Base-by-base conservation (phyloP, 23 tunicate genomes). In the Styela clava region DNA sequence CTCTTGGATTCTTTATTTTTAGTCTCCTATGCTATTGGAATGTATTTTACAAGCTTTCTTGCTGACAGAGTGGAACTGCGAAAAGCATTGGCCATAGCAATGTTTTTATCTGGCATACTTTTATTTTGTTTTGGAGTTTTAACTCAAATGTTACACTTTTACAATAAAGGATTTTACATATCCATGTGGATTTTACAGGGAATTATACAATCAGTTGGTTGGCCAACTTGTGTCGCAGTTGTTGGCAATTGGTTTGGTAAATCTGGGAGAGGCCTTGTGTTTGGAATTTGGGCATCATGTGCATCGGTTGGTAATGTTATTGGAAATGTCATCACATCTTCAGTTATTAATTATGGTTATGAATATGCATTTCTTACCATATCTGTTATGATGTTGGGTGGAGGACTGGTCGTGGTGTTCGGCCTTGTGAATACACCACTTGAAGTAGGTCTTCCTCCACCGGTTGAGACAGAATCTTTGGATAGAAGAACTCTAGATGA, bases 221-320 rank as follows among this genome's bases (percentile, higher is more conserved):
- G 90, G 91, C 97, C 97, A 22, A 78, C 85, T 71, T 81, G 78
- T 62, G 91, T 91, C 1, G 87, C 91, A 34, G 74, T 86, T 24
- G 56, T 91, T 30, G 91, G 91, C 52, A 91, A 91, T 51, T 91
- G 97, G 97, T 91, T 87, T 70, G 88, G 97, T 1, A 82, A 74
- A 35, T 64, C 79, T 0, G 77, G 73, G 7, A 74, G 97, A 25
- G 97, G 94, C 2, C 24, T 88, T 16, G 33, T 91, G 9, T 86
- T 91, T 86, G 97, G 97, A 26, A 26, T 91, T n/a, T 91, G 97
- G 97, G 79, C 83, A 26, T 69, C 97, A 22, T 82, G 88, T 70
- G 69, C 87, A 19, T 69, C 91, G 1, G 84, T 91, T 20, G 97
- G 97, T 2, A 91, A 91, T 78, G 87, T 91, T 26, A 24, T 89